phyloP scores from a whole-genome alignment of 2,113 vertebrate species.

The Tonatia bakeri region DNA sequence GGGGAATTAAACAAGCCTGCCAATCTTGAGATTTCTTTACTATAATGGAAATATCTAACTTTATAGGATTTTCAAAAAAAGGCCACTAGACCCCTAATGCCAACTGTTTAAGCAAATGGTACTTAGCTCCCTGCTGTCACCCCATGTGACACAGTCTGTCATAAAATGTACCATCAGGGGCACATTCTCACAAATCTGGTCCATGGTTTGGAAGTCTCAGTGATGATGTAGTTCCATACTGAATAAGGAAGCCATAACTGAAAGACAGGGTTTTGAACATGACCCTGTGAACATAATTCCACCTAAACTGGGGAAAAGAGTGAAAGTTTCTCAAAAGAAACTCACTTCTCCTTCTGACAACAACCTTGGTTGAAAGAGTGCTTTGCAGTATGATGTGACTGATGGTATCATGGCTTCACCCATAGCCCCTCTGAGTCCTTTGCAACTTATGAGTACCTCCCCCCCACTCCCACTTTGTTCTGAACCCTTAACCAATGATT shows the following conservation, averaged over 20 bases:
- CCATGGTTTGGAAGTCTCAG: background rate
- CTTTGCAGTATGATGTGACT: background rate
- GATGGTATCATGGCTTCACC: background rate
- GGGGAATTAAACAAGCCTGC: background rate
- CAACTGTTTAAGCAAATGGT: background rate
- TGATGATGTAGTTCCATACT: background rate
- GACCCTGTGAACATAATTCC: background rate
- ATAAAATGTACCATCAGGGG: background rate
- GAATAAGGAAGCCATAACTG: background rate
- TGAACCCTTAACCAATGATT: background rate
- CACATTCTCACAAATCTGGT: background rate
- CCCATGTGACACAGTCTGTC: background rate
- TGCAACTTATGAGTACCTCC: background rate
- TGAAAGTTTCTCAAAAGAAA: background rate
- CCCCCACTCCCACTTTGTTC: background rate
- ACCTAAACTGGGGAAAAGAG: background rate
- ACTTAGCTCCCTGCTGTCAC: background rate
- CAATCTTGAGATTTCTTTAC: background rate
- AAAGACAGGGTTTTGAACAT: background rate
- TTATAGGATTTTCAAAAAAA: background rate
- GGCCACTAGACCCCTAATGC: background rate
- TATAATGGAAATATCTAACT: background rate
- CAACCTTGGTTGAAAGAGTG: background rate
- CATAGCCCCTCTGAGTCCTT: background rate
- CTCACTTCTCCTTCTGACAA: background rate